Conservation (phyloP, 1,140 invertebrate species). For the Ptiloglossa arizonensis region DNA sequence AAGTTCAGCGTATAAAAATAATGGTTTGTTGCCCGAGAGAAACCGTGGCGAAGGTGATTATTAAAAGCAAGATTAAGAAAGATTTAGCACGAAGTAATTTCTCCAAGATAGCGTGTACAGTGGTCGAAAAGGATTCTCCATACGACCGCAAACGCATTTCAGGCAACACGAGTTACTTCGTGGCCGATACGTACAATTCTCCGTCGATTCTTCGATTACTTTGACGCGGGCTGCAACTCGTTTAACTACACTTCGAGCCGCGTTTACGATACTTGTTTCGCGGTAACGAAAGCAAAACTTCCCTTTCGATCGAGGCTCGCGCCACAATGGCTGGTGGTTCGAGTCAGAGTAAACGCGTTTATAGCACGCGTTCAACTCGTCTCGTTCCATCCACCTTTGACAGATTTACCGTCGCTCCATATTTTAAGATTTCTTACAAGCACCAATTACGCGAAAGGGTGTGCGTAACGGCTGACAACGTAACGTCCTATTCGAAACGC, state of each 20-base stretch:
- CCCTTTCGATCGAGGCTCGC: not conserved
- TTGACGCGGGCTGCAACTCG: not conserved
- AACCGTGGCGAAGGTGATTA: no score
- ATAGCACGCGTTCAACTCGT: not conserved
- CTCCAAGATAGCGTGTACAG: no score
- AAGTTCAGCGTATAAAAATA: no score
- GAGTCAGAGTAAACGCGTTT: not conserved
- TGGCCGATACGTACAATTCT: no score
- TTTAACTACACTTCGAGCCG: not conserved
- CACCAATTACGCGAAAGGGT: slow-evolving; percentile 35
- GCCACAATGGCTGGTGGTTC: not conserved
- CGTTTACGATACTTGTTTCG: not conserved
- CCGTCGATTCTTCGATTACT: slow-evolving; percentile 9
- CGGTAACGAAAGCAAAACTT: slow-evolving; percentile 1
- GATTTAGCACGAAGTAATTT: no score
- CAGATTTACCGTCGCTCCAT: slow-evolving; percentile 21
- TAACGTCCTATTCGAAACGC: slow-evolving; percentile 14
- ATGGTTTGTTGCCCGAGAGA: no score
- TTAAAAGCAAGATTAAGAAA: no score
- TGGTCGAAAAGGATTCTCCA: no score
- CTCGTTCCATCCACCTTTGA: slow-evolving; percentile 6
- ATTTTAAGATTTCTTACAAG: slow-evolving; percentile 6
- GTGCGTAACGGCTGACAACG: not conserved
- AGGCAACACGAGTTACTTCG: no score
- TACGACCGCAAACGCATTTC: no score